phyloP scores from a whole-genome alignment of 1,140 invertebrate species.

The Conus ventricosus region DNA sequence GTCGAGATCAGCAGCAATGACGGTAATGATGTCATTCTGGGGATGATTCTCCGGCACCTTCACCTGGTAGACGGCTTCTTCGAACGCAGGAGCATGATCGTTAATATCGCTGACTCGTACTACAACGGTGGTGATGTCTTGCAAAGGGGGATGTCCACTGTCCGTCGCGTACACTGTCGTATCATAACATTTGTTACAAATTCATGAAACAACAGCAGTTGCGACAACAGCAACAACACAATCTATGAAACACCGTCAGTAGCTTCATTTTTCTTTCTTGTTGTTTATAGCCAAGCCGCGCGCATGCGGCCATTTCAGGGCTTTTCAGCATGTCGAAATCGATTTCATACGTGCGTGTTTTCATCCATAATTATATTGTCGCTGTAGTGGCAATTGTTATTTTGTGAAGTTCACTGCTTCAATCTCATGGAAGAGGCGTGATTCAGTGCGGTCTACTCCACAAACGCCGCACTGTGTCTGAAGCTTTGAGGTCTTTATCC shows the following conservation, averaged over 20 bases:
- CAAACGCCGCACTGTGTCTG: no score
- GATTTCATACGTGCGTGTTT: no score
- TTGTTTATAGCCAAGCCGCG: neutral
- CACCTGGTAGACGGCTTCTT: constrained; percentile 42
- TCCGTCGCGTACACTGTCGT: constrained; percentile 68
- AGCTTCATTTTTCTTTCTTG: no score
- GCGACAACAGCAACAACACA: neutral
- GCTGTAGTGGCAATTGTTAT: no score
- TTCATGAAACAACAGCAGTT: neutral
- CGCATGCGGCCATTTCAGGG: no score
- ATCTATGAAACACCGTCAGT: no score
- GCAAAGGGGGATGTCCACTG: constrained; percentile 65
- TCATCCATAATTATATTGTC: no score
- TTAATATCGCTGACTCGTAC: constrained; percentile 61
- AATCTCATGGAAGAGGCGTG: no score
- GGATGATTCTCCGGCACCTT: constrained; percentile 64
- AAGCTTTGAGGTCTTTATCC: no score
- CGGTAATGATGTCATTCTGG: constrained; percentile 80
- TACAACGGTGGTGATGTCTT: constrained; percentile 59
- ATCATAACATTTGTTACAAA: constrained; percentile 38
- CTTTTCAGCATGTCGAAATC: no score
- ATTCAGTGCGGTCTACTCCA: no score
- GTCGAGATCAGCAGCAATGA: constrained; percentile 87
- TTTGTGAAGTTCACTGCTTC: no score
- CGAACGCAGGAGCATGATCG: constrained; percentile 61